Evolutionary conservation across 2,113 vertebrate species (phyloP).

Genomic region (Arothron firmamentum): DNA sequence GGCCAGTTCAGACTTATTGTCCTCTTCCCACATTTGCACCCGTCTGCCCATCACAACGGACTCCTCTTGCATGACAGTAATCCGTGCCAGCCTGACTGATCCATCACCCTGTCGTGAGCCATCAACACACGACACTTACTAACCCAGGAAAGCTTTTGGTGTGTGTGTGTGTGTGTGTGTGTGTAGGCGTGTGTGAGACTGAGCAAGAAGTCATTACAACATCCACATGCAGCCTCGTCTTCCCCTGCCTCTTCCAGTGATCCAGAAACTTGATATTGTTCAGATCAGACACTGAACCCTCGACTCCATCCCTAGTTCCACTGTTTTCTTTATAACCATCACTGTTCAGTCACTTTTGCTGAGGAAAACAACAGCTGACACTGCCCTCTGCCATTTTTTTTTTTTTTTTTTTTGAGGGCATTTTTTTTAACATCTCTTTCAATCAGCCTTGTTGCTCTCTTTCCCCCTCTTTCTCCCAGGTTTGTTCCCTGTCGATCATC

Average conservation of each 20-base stretch:
- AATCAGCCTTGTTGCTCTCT: background rate
- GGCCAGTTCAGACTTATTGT: background rate
- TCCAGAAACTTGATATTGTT: conserved; percentile 62
- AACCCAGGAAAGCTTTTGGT: conserved; percentile 1
- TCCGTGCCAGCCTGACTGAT: conserved; percentile 9
- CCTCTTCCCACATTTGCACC: background rate
- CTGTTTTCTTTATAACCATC: background rate
- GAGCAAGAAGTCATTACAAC: conserved; percentile 36
- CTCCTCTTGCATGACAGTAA: conserved; percentile 5
- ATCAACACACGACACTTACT: conserved; percentile 12
- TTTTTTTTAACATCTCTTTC: background rate
- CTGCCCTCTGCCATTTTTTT: conserved; percentile 1
- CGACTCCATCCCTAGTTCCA: conserved; percentile 6
- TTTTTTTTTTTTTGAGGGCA: conserved; percentile 12
- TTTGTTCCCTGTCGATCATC: conserved; percentile 40
- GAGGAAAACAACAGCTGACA: too few relatives aligned
- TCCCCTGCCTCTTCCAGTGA: conserved; percentile 33
- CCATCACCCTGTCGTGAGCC: conserved; percentile 7
- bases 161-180: background rate
- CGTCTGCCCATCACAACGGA: background rate
- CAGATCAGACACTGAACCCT: conserved; percentile 34
- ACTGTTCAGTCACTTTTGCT: background rate
- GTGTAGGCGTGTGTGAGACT: conserved; percentile 5
- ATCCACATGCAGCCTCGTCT: conserved; percentile 2
- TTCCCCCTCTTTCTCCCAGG: conserved; percentile 22